These are phyloP conservation scores for Graphium colonna DNA, from an alignment of 2,888 invertebrate species.

Conservation along the genomic window DNA sequence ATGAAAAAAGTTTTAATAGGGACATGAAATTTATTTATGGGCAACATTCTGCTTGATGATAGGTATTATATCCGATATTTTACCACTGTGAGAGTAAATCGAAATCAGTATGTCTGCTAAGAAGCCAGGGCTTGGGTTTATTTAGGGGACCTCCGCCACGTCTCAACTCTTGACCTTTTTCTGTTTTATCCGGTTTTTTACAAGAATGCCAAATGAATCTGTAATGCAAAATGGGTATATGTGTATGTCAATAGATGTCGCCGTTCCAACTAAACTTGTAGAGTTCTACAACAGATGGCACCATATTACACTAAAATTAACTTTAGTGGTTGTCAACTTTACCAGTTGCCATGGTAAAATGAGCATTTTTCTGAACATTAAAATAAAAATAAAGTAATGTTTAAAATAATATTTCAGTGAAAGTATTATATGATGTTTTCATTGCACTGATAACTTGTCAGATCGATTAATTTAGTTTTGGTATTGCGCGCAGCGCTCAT, in stretches of 20 bases:
- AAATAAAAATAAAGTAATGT: no score
- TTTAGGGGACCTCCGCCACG: conserved; percentile 58
- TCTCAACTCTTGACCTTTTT: conserved; percentile 40
- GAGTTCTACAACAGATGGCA: background rate
- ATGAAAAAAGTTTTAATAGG: no score
- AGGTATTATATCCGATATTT: conserved; percentile 7
- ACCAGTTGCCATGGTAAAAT: no score
- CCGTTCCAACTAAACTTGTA: background rate
- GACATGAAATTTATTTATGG: background rate
- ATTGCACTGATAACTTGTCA: no score
- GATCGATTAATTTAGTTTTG: no score
- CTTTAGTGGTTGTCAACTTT: no score
- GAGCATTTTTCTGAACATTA: no score
- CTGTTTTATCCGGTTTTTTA: conserved; percentile 46
- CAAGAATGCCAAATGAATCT: conserved; percentile 74
- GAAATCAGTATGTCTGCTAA: conserved; percentile 69
- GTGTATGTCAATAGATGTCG: background rate
- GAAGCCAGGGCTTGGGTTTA: conserved; percentile 70
- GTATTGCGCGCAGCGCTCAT: no score
- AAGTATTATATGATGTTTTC: no score
- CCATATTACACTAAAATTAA: no score
- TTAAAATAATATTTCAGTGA: no score
- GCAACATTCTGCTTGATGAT: no score
- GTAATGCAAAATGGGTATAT: conserved; percentile 20
- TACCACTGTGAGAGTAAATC: conserved; percentile 71